Percentiles rank a stretch among this genome's conserved stretches.
These are phyloP conservation scores for Rallus limicola DNA, from an alignment of 2,113 vertebrate species.

Conservation along the genomic window DNA sequence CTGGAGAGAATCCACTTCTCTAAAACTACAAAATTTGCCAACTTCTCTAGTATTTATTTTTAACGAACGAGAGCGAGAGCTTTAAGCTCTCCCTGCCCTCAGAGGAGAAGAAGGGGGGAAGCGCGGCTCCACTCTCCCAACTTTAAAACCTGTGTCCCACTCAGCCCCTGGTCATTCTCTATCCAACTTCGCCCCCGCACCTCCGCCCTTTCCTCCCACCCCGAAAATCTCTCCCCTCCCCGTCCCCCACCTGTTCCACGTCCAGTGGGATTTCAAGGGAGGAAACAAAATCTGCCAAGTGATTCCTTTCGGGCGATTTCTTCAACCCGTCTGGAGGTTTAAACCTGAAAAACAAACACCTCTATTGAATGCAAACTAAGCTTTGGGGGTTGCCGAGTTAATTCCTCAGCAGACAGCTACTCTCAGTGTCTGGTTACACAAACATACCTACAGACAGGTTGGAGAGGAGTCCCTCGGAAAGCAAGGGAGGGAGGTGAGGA, in stretches of 20 bases:
- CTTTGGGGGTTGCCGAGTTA: constrained; percentile 50
- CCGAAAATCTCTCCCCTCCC: background rate
- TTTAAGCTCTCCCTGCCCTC: background rate
- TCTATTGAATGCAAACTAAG: constrained; percentile 67
- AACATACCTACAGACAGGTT: constrained; percentile 75
- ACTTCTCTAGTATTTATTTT: constrained; percentile 60
- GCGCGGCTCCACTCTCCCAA: background rate
- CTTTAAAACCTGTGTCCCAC: background rate
- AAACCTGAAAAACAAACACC: constrained; percentile 72
- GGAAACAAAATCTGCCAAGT: constrained; percentile 50
- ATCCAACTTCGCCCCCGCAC: background rate
- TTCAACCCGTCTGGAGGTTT: constrained; percentile 56
- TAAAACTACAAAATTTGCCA: constrained; percentile 50
- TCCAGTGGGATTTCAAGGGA: constrained; percentile 28
- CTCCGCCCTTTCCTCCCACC: background rate
- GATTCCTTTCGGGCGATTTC: constrained; percentile 52
- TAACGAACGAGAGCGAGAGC: constrained; percentile 27
- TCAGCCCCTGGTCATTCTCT: background rate
- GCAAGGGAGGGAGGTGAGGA: background rate
- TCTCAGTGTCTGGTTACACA: constrained; percentile 76
- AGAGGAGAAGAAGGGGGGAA: background rate
- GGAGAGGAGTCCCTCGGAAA: constrained; percentile 44
- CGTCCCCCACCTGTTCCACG: constrained; percentile 66
- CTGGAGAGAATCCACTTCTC: constrained; percentile 51
- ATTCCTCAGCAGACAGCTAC: constrained; percentile 69